Conservation (phyloP, 2,888 invertebrate species). For the Dynastes hyllus region DNA sequence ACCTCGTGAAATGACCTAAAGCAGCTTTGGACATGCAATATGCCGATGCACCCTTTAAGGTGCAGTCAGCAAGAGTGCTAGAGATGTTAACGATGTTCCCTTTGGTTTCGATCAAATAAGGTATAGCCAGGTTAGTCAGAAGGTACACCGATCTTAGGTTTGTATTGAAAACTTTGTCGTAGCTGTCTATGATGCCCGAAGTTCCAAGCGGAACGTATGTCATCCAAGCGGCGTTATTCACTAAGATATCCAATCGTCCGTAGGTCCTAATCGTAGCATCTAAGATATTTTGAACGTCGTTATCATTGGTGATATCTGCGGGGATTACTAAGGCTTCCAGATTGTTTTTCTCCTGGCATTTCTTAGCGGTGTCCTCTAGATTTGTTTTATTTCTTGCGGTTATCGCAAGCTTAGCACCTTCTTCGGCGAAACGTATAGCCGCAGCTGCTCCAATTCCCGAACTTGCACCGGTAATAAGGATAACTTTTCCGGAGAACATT, state of each 20-base stretch:
- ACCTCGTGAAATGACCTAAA: conserved; percentile 76
- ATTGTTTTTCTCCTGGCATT: conserved; percentile 67
- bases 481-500: conserved; percentile 76
- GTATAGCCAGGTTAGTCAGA: conserved; percentile 73
- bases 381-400: conserved; percentile 81
- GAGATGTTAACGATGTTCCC: conserved; percentile 67
- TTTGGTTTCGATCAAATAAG: conserved; percentile 70
- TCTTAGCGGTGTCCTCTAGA: conserved; percentile 73
- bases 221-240: conserved; percentile 88
- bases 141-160: conserved; percentile 70
- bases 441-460: conserved; percentile 86
- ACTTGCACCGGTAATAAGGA: conserved; percentile 82
- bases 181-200: conserved; percentile 69
- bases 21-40: conserved; percentile 74
- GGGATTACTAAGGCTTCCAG: conserved; percentile 73
- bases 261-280: conserved; percentile 80
- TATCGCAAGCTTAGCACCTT: conserved; percentile 80
- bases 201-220: conserved; percentile 66
- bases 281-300: conserved; percentile 80
- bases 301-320: conserved; percentile 81
- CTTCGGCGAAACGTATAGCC: conserved; percentile 79
- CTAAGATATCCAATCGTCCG: conserved; percentile 82
- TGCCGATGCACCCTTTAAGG: not conserved
- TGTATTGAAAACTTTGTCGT: conserved; percentile 73
- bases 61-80: not conserved